A percentile compares a stretch with the other conserved stretches of the same genome.
phyloP scores from a whole-genome alignment of 2,113 vertebrate genomes.

The rabbit (Oryctolagus cuniculus) region DNA sequence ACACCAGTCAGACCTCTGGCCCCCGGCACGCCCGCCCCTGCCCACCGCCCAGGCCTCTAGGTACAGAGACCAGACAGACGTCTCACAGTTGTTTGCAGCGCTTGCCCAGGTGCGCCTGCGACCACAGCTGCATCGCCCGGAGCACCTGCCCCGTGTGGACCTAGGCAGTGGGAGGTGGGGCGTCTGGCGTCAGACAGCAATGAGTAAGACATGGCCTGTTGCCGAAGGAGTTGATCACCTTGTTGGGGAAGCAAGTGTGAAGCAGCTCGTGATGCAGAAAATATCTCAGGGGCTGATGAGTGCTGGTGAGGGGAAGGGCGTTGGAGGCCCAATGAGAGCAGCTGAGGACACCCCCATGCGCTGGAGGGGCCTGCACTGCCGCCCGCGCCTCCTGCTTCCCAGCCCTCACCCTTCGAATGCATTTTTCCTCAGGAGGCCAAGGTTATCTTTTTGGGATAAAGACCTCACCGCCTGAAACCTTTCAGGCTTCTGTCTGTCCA shows the following conservation, averaged over 20 bases:
- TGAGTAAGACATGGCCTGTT: background rate
- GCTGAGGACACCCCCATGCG: too few species aligned
- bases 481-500: background rate
- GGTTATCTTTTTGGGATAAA: background rate
- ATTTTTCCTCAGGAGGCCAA: background rate
- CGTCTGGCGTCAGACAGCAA: background rate
- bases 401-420: background rate
- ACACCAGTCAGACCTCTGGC: conserved; percentile 54
- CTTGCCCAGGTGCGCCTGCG: background rate
- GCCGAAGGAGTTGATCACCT: background rate
- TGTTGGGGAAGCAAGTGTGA: conserved; percentile 37
- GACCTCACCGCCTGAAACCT: background rate
- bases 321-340: background rate
- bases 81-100: conserved; percentile 36
- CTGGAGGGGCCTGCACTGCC: too few species aligned
- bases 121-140: background rate
- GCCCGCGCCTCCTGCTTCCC: background rate
- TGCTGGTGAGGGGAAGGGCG: background rate
- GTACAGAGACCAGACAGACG: conserved; percentile 24
- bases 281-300: background rate
- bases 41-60: background rate
- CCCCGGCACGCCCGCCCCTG: background rate
- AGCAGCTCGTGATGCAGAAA: background rate
- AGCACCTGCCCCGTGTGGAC: background rate
- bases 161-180: background rate